phyloP scores from a whole-genome alignment of 2,888 invertebrate species.

The Beris morrisii region DNA sequence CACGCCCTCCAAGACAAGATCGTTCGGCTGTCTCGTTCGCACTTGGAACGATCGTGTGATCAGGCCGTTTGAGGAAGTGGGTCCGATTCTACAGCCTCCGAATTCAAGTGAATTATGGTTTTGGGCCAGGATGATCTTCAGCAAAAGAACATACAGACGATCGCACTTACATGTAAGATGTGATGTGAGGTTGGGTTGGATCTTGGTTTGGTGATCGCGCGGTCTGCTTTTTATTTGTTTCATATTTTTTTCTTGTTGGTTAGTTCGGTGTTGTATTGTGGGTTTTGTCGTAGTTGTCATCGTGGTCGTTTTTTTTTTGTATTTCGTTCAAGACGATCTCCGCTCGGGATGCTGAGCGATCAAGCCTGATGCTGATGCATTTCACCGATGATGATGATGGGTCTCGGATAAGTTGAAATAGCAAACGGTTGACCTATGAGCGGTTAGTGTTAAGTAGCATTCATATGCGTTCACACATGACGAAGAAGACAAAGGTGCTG shows the following conservation, averaged over 20 bases:
- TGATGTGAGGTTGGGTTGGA: background rate
- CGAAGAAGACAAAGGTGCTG: constrained; percentile 7
- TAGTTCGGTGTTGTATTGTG: background rate
- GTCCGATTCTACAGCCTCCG: too few relatives aligned
- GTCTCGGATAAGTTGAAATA: constrained; percentile 41
- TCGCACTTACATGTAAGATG: too few relatives aligned
- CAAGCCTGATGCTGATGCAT: constrained; percentile 18
- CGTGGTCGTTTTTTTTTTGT: constrained; percentile 1
- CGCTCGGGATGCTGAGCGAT: constrained; percentile 13
- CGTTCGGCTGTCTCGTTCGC: too few relatives aligned
- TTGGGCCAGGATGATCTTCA: too few relatives aligned
- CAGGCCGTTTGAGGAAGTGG: too few relatives aligned
- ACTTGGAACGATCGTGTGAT: too few relatives aligned
- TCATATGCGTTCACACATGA: constrained; percentile 40
- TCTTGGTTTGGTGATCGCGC: background rate
- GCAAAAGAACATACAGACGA: too few relatives aligned
- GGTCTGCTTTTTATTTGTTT: background rate
- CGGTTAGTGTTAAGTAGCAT: constrained; percentile 40
- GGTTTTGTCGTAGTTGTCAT: background rate
- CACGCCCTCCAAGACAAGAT: too few relatives aligned
- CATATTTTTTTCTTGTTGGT: background rate
- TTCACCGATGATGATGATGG: constrained; percentile 35
- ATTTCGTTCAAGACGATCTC: constrained; percentile 1
- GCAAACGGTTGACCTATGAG: constrained; percentile 41
- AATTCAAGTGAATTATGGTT: too few relatives aligned